Evolutionary conservation across 2,888 invertebrate genomes (phyloP).

Genomic region (Mesodorylaimus sp.): DNA sequence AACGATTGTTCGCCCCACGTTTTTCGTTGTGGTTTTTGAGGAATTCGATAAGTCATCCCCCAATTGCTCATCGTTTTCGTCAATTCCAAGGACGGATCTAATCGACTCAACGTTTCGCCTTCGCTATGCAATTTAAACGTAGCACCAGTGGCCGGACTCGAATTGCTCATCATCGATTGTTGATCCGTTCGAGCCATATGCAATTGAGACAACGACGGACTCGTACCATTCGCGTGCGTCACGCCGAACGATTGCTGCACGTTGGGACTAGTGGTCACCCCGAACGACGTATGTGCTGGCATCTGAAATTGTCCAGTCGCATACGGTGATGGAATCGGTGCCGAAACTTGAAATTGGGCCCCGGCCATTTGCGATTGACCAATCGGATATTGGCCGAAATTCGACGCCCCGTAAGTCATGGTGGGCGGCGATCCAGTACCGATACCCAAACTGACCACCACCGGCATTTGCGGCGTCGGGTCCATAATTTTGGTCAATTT

Average conservation of each 20-base stretch:
- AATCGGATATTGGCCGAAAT: neutral
- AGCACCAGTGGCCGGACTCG: no score
- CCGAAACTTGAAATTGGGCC: neutral
- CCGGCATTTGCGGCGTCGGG: neutral
- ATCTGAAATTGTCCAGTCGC: neutral
- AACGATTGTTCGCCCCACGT: neutral
- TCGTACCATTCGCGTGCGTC: no score
- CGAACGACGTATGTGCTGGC: neutral
- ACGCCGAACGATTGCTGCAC: no score
- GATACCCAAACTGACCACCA: no score
- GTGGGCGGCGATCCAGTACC: neutral
- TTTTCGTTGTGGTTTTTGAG: neutral
- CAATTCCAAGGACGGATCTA: constrained; percentile 25
- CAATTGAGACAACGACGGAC: no score
- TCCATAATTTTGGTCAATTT: neutral
- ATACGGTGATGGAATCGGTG: neutral
- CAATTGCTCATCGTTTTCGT: constrained; percentile 2
- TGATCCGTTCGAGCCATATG: no score
- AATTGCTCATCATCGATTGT: no score
- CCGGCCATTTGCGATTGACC: neutral
- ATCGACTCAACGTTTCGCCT: constrained; percentile 14
- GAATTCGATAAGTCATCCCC: neutral
- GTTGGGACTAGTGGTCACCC: no score
- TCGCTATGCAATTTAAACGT: constrained; percentile 7
- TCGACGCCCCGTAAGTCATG: neutral